These are phyloP conservation scores for Sebastes vulpes DNA, from an alignment of 2,797 vertebrate species.

Conservation along the genomic window DNA sequence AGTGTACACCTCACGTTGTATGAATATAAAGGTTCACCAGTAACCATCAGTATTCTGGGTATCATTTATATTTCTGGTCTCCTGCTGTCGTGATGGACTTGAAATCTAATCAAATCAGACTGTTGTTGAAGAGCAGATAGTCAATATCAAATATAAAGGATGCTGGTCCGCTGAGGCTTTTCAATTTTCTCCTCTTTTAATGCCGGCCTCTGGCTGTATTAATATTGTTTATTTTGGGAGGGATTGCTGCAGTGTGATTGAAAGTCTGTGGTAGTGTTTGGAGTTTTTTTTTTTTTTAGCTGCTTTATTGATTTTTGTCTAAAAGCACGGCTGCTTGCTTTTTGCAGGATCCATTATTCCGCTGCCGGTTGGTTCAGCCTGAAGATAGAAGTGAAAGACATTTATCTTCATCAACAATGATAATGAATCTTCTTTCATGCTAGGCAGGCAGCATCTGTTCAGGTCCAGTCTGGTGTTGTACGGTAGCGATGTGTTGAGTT, in stretches of 20 bases:
- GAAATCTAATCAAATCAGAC: constrained; percentile 52
- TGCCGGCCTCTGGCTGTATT: constrained; percentile 9
- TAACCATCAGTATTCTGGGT: constrained; percentile 1
- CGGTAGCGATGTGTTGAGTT: constrained; percentile 1
- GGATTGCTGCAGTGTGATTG: constrained; percentile 29
- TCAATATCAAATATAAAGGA: constrained; percentile 52
- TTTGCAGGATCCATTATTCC: constrained; percentile 23
- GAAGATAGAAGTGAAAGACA: constrained; percentile 6
- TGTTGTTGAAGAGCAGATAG: constrained; percentile 35
- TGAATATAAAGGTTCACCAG: neutral
- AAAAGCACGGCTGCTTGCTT: constrained; percentile 13
- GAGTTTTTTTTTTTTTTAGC: constrained; percentile 25
- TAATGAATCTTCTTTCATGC: constrained; percentile 29
- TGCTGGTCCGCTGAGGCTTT: constrained; percentile 13
- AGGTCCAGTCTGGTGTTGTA: neutral
- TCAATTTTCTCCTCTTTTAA: constrained; percentile 33
- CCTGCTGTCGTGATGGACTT: constrained; percentile 16
- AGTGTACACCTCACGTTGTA: neutral
- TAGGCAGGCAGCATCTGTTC: neutral
- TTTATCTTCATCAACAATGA: constrained; percentile 52
- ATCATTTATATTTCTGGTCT: neutral
- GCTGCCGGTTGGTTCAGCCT: neutral
- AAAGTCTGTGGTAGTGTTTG: constrained; percentile 10
- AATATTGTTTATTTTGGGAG: constrained; percentile 8
- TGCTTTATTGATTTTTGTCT: constrained; percentile 59